phyloP scores from a whole-genome alignment of 2,797 vertebrate species.

The Siniperca obscura region DNA sequence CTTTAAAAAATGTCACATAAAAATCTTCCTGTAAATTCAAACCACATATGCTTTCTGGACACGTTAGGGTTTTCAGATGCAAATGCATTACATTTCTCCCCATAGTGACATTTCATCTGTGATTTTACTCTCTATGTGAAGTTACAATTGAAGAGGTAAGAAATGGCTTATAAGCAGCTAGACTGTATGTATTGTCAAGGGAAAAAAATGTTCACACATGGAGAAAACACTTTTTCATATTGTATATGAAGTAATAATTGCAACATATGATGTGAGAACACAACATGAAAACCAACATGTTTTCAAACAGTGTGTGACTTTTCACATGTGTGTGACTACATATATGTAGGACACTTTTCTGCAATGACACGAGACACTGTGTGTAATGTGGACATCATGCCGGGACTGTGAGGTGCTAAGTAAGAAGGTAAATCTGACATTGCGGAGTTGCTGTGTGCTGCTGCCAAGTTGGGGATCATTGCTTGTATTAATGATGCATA shows the following conservation, averaged over 20 bases:
- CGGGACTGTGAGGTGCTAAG: constrained; percentile 54
- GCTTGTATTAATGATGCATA: constrained; percentile 75
- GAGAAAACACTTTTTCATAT: neutral
- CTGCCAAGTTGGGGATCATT: constrained; percentile 69
- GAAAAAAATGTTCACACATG: neutral
- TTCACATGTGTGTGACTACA: neutral
- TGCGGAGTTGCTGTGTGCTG: constrained; percentile 32
- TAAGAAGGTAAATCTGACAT: constrained; percentile 56
- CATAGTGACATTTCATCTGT: neutral
- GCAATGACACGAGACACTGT: neutral
- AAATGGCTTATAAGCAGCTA: neutral
- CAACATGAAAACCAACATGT: constrained; percentile 2
- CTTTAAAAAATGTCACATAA: neutral
- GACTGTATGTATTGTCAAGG: neutral
- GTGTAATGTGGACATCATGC: constrained; percentile 16
- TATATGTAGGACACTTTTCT: constrained; percentile 2
- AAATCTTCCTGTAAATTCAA: constrained; percentile 4
- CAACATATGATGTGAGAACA: neutral
- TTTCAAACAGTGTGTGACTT: neutral
- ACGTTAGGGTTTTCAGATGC: neutral
- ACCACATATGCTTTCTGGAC: neutral
- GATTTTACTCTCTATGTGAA: neutral
- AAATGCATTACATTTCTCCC: neutral
- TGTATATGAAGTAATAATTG: neutral
- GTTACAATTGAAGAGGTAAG: neutral